Evolutionary conservation across 2,797 vertebrate genomes (phyloP).

Genomic region (Lithobates pipiens): DNA sequence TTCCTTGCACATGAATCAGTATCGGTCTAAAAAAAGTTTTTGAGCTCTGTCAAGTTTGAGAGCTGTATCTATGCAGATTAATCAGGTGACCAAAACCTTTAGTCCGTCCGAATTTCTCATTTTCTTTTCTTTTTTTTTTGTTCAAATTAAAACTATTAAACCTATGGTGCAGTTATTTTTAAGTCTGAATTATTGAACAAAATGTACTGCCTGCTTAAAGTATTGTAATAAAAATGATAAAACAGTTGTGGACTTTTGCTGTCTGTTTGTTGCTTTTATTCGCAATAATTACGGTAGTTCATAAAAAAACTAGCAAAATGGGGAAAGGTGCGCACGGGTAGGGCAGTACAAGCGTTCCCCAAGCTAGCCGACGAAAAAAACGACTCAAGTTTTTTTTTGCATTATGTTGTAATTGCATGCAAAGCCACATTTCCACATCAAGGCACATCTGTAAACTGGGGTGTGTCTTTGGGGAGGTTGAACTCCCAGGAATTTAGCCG

Average conservation of each 20-base stretch:
- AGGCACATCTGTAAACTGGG: no score
- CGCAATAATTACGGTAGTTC: no score
- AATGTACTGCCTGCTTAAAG: conserved; percentile 78
- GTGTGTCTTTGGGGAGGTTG: no score
- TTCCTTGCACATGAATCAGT: conserved; percentile 1
- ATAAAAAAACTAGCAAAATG: no score
- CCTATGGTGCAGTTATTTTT: conserved; percentile 67
- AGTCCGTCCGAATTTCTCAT: neutral
- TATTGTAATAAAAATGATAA: conserved; percentile 74
- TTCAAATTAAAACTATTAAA: neutral
- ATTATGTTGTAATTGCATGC: no score
- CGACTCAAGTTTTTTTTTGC: no score
- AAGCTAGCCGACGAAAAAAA: no score
- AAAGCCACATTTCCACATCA: no score
- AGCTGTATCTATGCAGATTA: conserved; percentile 78
- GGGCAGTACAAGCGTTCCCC: no score
- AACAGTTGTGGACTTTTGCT: neutral
- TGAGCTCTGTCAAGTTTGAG: neutral
- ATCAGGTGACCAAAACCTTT: conserved; percentile 76
- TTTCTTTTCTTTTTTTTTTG: conserved; percentile 42
- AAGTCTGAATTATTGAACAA: conserved; percentile 77
- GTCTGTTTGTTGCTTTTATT: neutral
- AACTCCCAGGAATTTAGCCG: no score
- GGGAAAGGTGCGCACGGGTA: no score
- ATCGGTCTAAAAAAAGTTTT: neutral